These are phyloP conservation scores for Poecile atricapillus DNA, from an alignment of 2,113 vertebrate genomes.

Conservation along the genomic window DNA sequence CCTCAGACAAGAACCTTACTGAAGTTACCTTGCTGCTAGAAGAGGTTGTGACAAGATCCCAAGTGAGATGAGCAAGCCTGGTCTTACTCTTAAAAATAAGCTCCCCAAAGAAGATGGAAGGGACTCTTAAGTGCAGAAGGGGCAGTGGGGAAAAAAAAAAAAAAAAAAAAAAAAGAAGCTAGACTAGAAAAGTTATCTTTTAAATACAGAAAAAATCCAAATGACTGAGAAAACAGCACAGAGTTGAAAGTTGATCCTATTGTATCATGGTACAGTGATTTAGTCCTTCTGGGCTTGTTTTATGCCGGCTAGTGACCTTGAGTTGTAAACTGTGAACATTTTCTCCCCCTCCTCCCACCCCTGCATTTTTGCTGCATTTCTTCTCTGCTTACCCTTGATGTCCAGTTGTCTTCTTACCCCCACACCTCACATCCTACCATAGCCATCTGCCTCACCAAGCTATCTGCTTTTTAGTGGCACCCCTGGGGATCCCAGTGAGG, in stretches of 20 bases:
- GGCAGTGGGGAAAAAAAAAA: fast-evolving
- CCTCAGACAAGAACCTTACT: background rate
- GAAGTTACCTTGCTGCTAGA: background rate
- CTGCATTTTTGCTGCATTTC: background rate
- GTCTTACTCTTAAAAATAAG: background rate
- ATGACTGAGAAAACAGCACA: background rate
- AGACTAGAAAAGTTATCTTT: background rate
- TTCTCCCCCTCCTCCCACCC: too few species aligned
- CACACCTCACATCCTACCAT: fast-evolving
- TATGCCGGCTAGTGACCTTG: background rate
- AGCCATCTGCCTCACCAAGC: too few species aligned
- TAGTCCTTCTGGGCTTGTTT: background rate
- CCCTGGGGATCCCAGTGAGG: fast-evolving
- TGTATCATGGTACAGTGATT: background rate
- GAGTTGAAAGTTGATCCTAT: background rate
- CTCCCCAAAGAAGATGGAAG: background rate
- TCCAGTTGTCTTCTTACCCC: fast-evolving
- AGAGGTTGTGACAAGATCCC: background rate
- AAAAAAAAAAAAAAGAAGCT: background rate
- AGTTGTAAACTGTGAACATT: background rate
- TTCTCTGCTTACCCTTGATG: fast-evolving
- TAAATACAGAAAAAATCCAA: background rate
- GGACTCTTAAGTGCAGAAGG: background rate
- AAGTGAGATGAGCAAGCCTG: background rate
- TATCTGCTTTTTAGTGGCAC: fast-evolving